Evolutionary conservation across 2,797 vertebrate genomes (phyloP).

Genomic region (Spinus pinus): DNA sequence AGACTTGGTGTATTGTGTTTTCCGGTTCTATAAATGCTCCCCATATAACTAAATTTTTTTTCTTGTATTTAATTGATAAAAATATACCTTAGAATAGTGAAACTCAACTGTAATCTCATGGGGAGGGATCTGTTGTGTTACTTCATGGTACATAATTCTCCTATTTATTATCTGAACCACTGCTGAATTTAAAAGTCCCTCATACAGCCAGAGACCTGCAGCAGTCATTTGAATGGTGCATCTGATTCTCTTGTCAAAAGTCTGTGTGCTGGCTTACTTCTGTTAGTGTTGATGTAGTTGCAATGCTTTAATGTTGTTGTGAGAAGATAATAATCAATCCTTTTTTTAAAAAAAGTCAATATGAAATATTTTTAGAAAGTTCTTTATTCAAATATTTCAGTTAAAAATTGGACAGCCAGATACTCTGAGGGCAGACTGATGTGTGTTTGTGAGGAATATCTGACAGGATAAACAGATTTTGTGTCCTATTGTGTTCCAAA

Average conservation of each 20-base stretch:
- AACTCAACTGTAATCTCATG: not conserved
- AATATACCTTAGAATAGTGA: not conserved
- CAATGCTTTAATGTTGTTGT: not conserved
- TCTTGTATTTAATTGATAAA: not conserved
- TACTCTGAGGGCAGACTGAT: not conserved
- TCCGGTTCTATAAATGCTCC: not conserved
- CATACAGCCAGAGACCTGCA: not conserved
- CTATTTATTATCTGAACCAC: not conserved
- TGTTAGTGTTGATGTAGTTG: not conserved
- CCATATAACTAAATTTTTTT: not conserved
- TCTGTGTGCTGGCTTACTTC: not conserved
- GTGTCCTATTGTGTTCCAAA: not conserved
- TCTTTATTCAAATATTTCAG: not conserved
- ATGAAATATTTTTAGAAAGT: not conserved
- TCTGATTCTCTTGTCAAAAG: not conserved
- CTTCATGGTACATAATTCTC: not conserved
- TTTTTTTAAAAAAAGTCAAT: accelerated
- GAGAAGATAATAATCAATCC: not conserved
- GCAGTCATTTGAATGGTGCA: not conserved
- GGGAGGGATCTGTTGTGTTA: not conserved
- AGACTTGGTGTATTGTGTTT: not conserved
- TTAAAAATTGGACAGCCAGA: not conserved
- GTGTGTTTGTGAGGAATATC: not conserved
- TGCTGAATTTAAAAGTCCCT: not conserved
- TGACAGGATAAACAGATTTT: not conserved